phyloP scores from a whole-genome alignment of 2,888 invertebrate genomes.

The Melangyna quadrimaculata region DNA sequence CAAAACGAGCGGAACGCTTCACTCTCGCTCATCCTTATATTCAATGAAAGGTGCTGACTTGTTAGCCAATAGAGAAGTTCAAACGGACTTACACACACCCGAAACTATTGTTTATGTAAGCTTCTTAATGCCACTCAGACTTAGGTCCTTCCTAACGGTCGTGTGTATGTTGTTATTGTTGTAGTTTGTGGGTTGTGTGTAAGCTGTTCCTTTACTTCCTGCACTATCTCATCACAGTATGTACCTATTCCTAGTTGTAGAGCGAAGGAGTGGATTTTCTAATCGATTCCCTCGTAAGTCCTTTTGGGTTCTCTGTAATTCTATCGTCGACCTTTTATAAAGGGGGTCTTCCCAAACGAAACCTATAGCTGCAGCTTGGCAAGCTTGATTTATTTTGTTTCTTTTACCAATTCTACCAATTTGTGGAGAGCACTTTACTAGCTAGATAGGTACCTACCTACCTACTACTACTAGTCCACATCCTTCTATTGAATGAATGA shows the following conservation, averaged over 20 bases:
- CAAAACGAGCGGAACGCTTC: constrained; percentile 1
- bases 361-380: background rate
- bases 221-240: constrained; percentile 12
- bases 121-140: constrained; percentile 72
- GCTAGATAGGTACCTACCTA: no score
- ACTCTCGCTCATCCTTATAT: constrained; percentile 50
- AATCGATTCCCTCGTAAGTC: constrained; percentile 65
- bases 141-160: constrained; percentile 58
- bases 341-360: background rate
- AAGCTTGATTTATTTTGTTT: constrained; percentile 64
- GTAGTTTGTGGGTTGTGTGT: constrained; percentile 7
- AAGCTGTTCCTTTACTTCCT: constrained; percentile 3
- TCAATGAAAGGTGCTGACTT: constrained; percentile 70
- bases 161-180: constrained; percentile 20
- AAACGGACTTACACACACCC: constrained; percentile 68
- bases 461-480: background rate
- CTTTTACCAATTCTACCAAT: constrained; percentile 30
- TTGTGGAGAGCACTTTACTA: constrained; percentile 24
- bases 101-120: constrained; percentile 70
- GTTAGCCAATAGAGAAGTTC: constrained; percentile 61
- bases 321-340: constrained; percentile 20
- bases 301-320: constrained; percentile 28
- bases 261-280: constrained; percentile 46
- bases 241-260: no score
- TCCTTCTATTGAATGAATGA: constrained; percentile 55